These are phyloP conservation scores for Caprella mutica DNA, from an alignment of 2,888 invertebrate species.

Conservation along the genomic window DNA sequence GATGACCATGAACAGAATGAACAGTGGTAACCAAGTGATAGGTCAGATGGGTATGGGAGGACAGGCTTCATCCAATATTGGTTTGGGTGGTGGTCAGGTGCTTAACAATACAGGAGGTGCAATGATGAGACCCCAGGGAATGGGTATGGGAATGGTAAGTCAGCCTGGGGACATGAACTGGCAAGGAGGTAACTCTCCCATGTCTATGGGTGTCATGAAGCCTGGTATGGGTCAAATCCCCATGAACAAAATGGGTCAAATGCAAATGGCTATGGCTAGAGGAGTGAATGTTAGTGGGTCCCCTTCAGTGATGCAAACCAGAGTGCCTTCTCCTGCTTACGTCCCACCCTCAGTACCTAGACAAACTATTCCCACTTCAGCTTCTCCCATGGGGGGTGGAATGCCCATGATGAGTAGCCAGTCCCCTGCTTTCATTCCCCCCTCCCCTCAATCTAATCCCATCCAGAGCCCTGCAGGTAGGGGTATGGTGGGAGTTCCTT, in stretches of 20 bases:
- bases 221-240: neutral
- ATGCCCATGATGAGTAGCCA: constrained; percentile 7
- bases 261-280: neutral
- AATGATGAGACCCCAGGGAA: neutral
- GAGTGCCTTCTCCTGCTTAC: constrained; percentile 3
- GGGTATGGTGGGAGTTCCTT: constrained; percentile 32
- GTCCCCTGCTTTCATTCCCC: constrained; percentile 46
- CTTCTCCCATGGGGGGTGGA: neutral
- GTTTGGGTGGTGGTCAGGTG: constrained; percentile 7
- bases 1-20: constrained; percentile 6
- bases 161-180: neutral
- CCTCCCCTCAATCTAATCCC: constrained; percentile 48
- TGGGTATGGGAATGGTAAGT: neutral
- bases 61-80: neutral
- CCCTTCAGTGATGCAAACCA: neutral
- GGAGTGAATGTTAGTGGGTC: neutral
- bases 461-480: constrained; percentile 53
- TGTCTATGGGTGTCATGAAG: neutral
- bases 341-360: neutral
- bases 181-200: neutral
- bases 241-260: neutral
- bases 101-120: neutral
- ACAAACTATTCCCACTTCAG: neutral
- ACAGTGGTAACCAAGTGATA: neutral
- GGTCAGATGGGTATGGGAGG: neutral